Conservation (phyloP, 2,888 invertebrate species). For the Tipula confusa region DNA sequence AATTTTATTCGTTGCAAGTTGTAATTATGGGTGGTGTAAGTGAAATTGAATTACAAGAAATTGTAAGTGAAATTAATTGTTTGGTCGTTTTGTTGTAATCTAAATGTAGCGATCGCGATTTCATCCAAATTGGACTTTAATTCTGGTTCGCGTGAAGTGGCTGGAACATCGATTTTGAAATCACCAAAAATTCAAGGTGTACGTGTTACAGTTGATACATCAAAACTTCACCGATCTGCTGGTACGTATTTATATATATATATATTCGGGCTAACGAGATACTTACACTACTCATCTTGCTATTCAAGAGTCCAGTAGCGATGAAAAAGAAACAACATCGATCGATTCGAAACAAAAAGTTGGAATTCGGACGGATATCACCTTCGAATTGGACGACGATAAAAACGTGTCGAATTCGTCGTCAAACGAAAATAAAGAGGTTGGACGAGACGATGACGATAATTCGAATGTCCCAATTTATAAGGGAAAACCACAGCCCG, state of each 20-base stretch:
- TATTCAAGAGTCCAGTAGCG: slow-evolving; percentile 33
- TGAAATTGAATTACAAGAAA: neutral
- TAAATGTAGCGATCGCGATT: neutral
- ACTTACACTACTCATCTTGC: neutral
- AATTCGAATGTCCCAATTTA: slow-evolving; percentile 48
- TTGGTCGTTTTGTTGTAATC: too few species aligned
- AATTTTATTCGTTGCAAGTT: neutral
- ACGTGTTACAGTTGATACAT: slow-evolving; percentile 49
- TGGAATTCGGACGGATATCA: slow-evolving; percentile 50
- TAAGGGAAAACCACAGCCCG: slow-evolving; percentile 42
- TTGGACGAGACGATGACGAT: slow-evolving; percentile 40
- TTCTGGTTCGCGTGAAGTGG: slow-evolving; percentile 35
- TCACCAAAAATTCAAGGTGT: slow-evolving; percentile 50
- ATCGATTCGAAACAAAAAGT: slow-evolving; percentile 41
- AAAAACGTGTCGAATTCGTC: slow-evolving; percentile 43
- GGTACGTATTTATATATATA: slow-evolving; percentile 40
- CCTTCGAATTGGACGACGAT: slow-evolving; percentile 48
- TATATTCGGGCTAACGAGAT: neutral
- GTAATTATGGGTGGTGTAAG: slow-evolving; percentile 1
- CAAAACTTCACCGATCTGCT: slow-evolving; percentile 45
- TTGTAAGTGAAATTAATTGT: neutral
- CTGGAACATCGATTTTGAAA: slow-evolving; percentile 33
- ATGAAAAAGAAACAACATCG: slow-evolving; percentile 31
- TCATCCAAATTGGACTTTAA: slow-evolving; percentile 43
- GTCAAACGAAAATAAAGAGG: slow-evolving; percentile 32